Base-by-base conservation (phyloP, 2,888 invertebrate genomes). In the Drosophila mayaguana region DNA sequence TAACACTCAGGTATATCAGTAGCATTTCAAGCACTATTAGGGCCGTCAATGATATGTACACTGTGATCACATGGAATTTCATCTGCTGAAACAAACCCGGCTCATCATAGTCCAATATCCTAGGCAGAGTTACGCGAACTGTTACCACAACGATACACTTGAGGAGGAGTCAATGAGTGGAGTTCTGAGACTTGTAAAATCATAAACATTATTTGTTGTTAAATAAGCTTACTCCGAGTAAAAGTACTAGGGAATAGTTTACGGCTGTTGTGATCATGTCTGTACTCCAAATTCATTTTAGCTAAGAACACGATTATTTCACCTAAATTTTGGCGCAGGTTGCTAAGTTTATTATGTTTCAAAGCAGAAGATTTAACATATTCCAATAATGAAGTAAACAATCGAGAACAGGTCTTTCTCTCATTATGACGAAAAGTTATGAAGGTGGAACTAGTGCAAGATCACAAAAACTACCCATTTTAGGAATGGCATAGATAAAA, bases 91-190 rank as follows among this genome's bases (percentile, higher is more conserved):
- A 71, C n/a, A 62, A 25, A 34, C 20, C 42, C 3, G 48, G 34
- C 0, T 68, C 57, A 20, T 63, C 57, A 14, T 46, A 50, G 2
- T 5, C 1, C 40, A 63, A 46, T 2, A 63, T 46, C 2, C 34
- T 36, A 0, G 72, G 72, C 45, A 64, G 3, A 14, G 67, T 61
- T 14, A 78, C 50, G 2, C 74, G 64, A 38, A 78, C 9, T n/a
- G 63, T 78, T 40, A 77, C n/a, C 25, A 53, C 73, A 56, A 62
- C 38, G 11, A 77, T 28, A 0, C 64, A 9, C 77, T 77, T 32
- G 2, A 42, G 20, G 32, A 20, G 32, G 2, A 2, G 4, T n/a
- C 0, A 0, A 11, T 3, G 12, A 11, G 43, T 12, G 28, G 1
- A 3, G 32, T 20, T 1, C 16, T 18, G 3, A 28, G 2, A 28